phyloP scores from a whole-genome alignment of 30 jellyfish, hydroid and myxozoan genomes.

The Mastigias papua region DNA sequence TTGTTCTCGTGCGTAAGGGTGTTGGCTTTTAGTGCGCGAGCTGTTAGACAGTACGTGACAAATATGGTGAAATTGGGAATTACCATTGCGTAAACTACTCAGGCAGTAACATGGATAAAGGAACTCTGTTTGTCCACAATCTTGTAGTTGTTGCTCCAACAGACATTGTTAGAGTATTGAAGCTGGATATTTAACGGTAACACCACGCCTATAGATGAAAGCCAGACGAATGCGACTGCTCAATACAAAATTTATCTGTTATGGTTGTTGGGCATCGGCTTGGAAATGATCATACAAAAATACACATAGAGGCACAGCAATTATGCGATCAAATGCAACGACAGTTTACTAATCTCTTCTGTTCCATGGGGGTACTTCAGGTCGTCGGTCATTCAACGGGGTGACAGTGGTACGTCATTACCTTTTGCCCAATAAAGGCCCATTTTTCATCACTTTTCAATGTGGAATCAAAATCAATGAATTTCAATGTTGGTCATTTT shows the following conservation, averaged over 20 bases:
- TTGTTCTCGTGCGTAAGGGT: constrained; percentile 35
- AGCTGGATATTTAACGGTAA: constrained; percentile 5
- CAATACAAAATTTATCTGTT: background rate
- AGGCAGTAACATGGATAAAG: background rate
- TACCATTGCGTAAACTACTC: background rate
- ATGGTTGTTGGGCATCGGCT: constrained; percentile 15
- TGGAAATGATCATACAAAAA: background rate
- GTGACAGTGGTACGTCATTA: no score
- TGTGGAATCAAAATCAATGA: no score
- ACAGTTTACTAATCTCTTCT: no score
- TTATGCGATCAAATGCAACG: no score
- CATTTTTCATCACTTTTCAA: no score
- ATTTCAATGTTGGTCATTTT: no score
- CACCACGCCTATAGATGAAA: constrained; percentile 5
- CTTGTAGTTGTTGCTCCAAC: background rate
- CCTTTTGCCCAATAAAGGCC: no score
- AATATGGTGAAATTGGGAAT: constrained; percentile 25
- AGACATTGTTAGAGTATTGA: background rate
- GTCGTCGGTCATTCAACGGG: no score
- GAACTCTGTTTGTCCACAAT: background rate
- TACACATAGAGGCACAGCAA: no score
- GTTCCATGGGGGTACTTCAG: no score
- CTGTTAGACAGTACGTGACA: constrained; percentile 30
- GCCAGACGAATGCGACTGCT: background rate
- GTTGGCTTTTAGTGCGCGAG: constrained; percentile 26